Evolutionary conservation across 2,113 vertebrate genomes (phyloP).

Genomic region (Xyliphius kryptos): DNA sequence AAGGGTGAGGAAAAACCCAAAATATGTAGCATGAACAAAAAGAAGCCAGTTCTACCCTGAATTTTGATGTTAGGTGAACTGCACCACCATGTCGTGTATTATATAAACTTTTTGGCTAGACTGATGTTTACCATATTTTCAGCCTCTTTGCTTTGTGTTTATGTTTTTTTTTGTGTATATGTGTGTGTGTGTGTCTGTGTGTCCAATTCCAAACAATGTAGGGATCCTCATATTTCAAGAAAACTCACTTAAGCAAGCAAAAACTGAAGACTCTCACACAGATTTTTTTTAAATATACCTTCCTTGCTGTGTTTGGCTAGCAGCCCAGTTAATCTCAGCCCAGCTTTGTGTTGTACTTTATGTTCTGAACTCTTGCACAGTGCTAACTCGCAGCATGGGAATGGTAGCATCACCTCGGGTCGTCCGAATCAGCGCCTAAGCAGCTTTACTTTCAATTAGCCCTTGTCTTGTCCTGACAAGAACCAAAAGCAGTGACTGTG

Average conservation of each 20-base stretch:
- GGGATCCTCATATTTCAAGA: no score
- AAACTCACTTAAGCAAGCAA: no score
- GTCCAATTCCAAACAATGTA: not conserved
- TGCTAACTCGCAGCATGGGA: slow-evolving; percentile 61
- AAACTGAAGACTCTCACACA: no score
- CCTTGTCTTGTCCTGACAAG: slow-evolving; percentile 54
- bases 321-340: slow-evolving; percentile 47
- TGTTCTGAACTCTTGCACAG: slow-evolving; percentile 53
- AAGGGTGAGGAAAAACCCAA: no score
- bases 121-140: no score
- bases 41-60: no score
- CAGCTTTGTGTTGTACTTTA: slow-evolving; percentile 51
- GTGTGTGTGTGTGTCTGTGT: not conserved
- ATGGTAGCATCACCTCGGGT: slow-evolving; percentile 49
- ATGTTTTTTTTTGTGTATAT: not conserved
- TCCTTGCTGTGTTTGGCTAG: no score
- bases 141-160: not conserved
- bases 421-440: slow-evolving; percentile 59
- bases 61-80: no score
- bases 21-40: no score
- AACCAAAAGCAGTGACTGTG: slow-evolving; percentile 48
- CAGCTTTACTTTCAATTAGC: slow-evolving; percentile 72
- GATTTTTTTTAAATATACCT: no score
- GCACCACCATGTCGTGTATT: no score
- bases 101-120: no score